phyloP scores from a whole-genome alignment of 2,113 vertebrate species.

The Entomyzon cyanotis region DNA sequence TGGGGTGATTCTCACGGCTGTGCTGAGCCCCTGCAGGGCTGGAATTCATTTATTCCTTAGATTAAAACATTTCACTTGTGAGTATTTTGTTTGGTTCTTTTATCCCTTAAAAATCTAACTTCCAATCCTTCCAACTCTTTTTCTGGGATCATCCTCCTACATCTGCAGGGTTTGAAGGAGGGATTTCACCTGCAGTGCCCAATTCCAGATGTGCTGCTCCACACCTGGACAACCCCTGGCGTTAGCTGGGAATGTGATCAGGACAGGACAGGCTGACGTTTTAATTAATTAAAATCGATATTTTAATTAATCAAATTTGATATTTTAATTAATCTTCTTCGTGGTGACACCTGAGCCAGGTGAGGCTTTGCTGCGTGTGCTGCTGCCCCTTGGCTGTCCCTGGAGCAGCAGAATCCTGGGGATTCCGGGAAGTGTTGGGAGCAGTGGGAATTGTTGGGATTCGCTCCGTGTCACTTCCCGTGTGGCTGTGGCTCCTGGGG shows the following conservation, averaged over 20 bases:
- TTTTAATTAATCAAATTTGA: too few relatives aligned
- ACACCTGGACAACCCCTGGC: rapidly evolving
- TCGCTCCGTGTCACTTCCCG: background rate
- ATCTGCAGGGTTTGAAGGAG: too few relatives aligned
- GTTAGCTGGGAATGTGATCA: rapidly evolving
- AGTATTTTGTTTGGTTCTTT: rapidly evolving
- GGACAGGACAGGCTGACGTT: background rate
- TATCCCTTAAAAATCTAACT: background rate
- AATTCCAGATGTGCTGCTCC: rapidly evolving
- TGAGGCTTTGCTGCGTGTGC: background rate
- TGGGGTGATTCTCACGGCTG: background rate
- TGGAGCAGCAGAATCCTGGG: background rate
- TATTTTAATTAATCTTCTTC: too few relatives aligned
- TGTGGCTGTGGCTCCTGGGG: background rate
- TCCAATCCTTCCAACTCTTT: too few relatives aligned
- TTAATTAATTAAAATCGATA: too few relatives aligned
- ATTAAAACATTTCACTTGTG: background rate
- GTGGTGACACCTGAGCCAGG: background rate
- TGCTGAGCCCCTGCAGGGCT: background rate
- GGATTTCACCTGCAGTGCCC: rapidly evolving
- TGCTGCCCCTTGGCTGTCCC: rapidly evolving
- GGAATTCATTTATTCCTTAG: background rate
- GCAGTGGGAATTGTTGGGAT: background rate
- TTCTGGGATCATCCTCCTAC: background rate
- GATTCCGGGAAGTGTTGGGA: background rate